Evolutionary conservation across 1,140 invertebrate species (phyloP).

Genomic region (Drosophila miranda): DNA sequence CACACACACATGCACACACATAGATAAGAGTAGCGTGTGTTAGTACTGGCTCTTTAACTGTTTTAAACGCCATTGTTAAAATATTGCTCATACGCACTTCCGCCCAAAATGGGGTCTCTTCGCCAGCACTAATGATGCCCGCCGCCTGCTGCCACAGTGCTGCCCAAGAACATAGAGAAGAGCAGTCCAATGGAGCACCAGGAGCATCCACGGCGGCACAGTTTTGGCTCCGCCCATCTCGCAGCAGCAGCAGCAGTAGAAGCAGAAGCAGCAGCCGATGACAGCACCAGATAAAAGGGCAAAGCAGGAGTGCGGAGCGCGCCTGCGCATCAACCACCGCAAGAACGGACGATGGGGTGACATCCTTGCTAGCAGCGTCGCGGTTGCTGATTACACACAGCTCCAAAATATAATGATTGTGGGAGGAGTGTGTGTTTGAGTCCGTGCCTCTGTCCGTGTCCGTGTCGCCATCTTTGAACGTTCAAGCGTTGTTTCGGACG

Average conservation of each 20-base stretch:
- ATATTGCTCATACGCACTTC: constrained; percentile 81
- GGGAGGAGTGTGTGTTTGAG: constrained; percentile 52
- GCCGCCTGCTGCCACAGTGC: constrained; percentile 12
- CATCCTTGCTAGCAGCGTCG: constrained; percentile 30
- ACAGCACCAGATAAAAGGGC: constrained; percentile 53
- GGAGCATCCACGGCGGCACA: constrained; percentile 32
- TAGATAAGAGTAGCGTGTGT: constrained; percentile 34
- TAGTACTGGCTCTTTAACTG: constrained; percentile 71
- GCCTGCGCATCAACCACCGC: constrained; percentile 66
- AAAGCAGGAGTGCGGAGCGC: constrained; percentile 45
- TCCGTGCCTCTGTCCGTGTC: not conserved
- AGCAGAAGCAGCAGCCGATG: constrained; percentile 48
- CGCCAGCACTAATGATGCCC: constrained; percentile 74
- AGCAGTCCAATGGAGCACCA: constrained; percentile 1
- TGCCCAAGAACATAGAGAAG: constrained; percentile 51
- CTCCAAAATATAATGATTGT: constrained; percentile 21
- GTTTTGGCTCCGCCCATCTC: constrained; percentile 50
- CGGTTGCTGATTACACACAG: constrained; percentile 6
- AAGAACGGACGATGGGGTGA: constrained; percentile 36
- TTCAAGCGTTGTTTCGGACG: constrained; percentile 35
- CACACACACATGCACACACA: constrained; percentile 31
- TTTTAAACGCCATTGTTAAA: constrained; percentile 81
- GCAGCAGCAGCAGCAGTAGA: not conserved
- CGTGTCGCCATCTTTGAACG: constrained; percentile 70
- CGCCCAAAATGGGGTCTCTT: constrained; percentile 74